Conservation (phyloP, 2,797 vertebrate genomes). For the Melanotaenia pygmaea region DNA sequence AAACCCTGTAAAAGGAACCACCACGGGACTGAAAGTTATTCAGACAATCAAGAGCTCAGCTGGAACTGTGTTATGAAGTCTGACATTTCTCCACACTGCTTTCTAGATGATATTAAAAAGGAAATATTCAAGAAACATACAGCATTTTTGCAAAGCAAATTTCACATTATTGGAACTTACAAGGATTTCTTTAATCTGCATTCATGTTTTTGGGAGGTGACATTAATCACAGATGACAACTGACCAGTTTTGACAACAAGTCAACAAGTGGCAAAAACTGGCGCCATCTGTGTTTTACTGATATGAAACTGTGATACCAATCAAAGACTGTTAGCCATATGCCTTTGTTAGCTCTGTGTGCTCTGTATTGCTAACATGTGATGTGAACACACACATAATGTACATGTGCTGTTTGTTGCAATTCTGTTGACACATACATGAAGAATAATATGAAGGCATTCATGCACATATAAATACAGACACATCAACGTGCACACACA, state of each 20-base stretch:
- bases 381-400: constrained; percentile 46
- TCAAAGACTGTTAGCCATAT: constrained; percentile 82
- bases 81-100: constrained; percentile 34
- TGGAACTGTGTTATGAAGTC: constrained; percentile 33
- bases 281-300: constrained; percentile 56
- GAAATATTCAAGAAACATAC: constrained; percentile 47
- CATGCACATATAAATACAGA: constrained; percentile 17
- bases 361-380: constrained; percentile 65
- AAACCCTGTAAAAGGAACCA: constrained; percentile 35
- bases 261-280: constrained; percentile 51
- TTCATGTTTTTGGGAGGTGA: constrained; percentile 31
- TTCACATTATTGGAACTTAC: constrained; percentile 37
- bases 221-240: constrained; percentile 35
- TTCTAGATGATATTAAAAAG: constrained; percentile 36
- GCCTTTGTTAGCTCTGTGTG: constrained; percentile 77
- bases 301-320: constrained; percentile 74
- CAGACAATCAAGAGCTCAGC: constrained; percentile 27
- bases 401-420: constrained; percentile 57
- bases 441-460: constrained; percentile 42
- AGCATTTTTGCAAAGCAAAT: constrained; percentile 57
- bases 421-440: constrained; percentile 47
- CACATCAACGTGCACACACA: constrained; percentile 11
- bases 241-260: constrained; percentile 31
- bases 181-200: constrained; percentile 38
- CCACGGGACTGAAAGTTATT: constrained; percentile 27